Evolutionary conservation across 2,888 invertebrate species (phyloP).

Genomic region (Epirrhoe tristata): DNA sequence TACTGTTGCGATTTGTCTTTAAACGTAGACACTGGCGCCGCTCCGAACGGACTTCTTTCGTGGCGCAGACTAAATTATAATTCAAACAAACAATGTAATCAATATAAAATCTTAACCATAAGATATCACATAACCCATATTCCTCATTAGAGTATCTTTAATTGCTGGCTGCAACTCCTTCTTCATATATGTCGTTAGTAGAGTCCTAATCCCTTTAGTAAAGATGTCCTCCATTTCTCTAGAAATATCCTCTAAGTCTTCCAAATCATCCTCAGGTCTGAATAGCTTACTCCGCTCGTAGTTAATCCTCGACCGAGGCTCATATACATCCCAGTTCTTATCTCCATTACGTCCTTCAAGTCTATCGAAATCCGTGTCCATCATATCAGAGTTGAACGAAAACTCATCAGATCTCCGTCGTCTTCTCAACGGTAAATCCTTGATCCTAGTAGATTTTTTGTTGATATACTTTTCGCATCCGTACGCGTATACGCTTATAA

Average conservation of each 20-base stretch:
- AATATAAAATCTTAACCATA: slow-evolving; percentile 85
- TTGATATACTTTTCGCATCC: slow-evolving; percentile 89
- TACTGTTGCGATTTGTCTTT: too few species aligned
- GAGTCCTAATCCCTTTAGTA: slow-evolving; percentile 92
- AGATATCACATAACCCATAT: slow-evolving; percentile 94
- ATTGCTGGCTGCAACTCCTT: slow-evolving; percentile 93
- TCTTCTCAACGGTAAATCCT: slow-evolving; percentile 67
- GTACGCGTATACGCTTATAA: slow-evolving; percentile 94
- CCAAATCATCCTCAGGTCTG: slow-evolving; percentile 82
- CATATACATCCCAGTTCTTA: slow-evolving; percentile 71
- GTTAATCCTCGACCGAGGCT: slow-evolving; percentile 67
- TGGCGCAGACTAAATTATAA: too few species aligned
- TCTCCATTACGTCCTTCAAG: slow-evolving; percentile 62
- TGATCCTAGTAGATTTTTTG: slow-evolving; percentile 72
- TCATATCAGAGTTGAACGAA: slow-evolving; percentile 68
- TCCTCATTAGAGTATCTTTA: slow-evolving; percentile 93
- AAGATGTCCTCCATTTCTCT: slow-evolving; percentile 94
- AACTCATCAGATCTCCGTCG: slow-evolving; percentile 75
- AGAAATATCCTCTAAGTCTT: slow-evolving; percentile 88
- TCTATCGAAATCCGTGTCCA: slow-evolving; percentile 53
- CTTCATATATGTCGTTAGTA: slow-evolving; percentile 93
- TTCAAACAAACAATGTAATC: too few species aligned
- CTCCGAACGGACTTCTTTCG: too few species aligned
- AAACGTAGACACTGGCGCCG: too few species aligned
- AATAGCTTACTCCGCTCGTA: slow-evolving; percentile 81